phyloP scores from a whole-genome alignment of 2,888 invertebrate species.

The Yponomeuta evonymella region DNA sequence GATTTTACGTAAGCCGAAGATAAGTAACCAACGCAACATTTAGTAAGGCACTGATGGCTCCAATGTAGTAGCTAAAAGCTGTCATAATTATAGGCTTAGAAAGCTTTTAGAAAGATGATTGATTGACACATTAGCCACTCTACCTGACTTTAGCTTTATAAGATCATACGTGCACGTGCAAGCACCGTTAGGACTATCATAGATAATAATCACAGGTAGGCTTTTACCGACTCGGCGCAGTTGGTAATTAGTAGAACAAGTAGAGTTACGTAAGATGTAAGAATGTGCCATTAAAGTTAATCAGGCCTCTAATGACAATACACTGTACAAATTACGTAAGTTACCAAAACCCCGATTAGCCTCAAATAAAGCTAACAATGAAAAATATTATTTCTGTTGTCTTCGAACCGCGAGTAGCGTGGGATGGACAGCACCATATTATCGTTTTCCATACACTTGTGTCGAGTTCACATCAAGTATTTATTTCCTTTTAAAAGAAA shows the following conservation, averaged over 20 bases:
- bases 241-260: constrained; percentile 14
- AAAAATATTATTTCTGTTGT: too few relatives aligned
- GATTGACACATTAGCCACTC: neutral
- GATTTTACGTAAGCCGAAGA: neutral
- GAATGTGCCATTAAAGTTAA: constrained; percentile 7
- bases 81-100: neutral
- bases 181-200: neutral
- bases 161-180: neutral
- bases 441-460: too few relatives aligned
- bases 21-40: neutral
- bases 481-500: too few relatives aligned
- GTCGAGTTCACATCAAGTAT: too few relatives aligned
- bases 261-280: constrained; percentile 9
- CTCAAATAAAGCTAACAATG: too few relatives aligned
- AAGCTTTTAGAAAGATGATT: neutral
- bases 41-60: too few relatives aligned
- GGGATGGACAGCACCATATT: too few relatives aligned
- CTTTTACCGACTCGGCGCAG: constrained; percentile 7
- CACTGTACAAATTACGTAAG: neutral
- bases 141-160: neutral
- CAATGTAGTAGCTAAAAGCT: neutral
- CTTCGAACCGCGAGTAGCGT: too few relatives aligned
- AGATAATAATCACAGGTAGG: neutral
- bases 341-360: neutral
- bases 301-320: constrained; percentile 6